A percentile compares a stretch with the other conserved stretches of the same genome.
phyloP scores from a whole-genome alignment of 1,140 invertebrate genomes.

The Anagrus nilaparvatae region DNA sequence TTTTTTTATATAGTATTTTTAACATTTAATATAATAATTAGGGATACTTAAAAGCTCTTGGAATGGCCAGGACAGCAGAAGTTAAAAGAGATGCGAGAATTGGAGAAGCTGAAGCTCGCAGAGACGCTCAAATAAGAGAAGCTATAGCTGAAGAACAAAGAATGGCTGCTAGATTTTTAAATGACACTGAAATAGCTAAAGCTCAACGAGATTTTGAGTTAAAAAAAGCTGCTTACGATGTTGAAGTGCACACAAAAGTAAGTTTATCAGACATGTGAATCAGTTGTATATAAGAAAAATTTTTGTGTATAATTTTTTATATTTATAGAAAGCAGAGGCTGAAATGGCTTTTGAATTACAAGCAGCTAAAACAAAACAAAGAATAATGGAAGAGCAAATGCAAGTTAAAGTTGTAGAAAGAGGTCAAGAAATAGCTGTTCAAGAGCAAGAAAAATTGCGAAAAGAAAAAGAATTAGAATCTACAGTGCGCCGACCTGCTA shows the following conservation, averaged over 20 bases:
- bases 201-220: slow-evolving; percentile 92
- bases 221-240: slow-evolving; percentile 94
- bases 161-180: slow-evolving; percentile 81
- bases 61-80: slow-evolving; percentile 92
- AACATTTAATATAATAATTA: too few species aligned
- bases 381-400: slow-evolving; percentile 95
- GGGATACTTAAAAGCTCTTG: slow-evolving; percentile 91
- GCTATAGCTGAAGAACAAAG: slow-evolving; percentile 92
- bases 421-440: slow-evolving; percentile 82
- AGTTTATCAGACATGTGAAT: slow-evolving; percentile 19
- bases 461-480: slow-evolving; percentile 83
- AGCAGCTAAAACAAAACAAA: slow-evolving; percentile 91
- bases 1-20: too few species aligned
- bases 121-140: slow-evolving; percentile 83
- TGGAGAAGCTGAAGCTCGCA: slow-evolving; percentile 87
- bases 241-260: slow-evolving; percentile 91
- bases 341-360: slow-evolving; percentile 91
- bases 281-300: neutral
- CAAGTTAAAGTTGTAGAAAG: slow-evolving; percentile 90
- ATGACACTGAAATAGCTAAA: slow-evolving; percentile 95
- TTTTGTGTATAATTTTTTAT: neutral
- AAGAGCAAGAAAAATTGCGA: slow-evolving; percentile 80
- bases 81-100: slow-evolving; percentile 94
- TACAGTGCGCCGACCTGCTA: slow-evolving; percentile 79
- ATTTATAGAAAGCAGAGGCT: slow-evolving; percentile 71